Percentiles rank a stretch among this genome's conserved stretches.
phyloP scores from a whole-genome alignment of 2,888 invertebrate genomes.

The Lutraria lutraria region DNA sequence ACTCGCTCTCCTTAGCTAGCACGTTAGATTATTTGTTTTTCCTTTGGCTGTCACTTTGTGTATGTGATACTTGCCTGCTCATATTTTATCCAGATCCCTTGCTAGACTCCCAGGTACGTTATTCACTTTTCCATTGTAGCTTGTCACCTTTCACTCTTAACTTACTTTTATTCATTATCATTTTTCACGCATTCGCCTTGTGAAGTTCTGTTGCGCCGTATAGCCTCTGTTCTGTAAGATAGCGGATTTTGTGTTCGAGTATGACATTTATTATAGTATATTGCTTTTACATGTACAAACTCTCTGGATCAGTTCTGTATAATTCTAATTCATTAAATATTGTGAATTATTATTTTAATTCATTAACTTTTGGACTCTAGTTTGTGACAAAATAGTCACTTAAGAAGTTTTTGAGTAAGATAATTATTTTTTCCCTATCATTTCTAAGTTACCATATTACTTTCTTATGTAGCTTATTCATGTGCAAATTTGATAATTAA shows the following conservation, averaged over 20 bases:
- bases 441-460: constrained; percentile 10
- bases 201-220: constrained; percentile 35
- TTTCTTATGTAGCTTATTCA: constrained; percentile 34
- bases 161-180: constrained; percentile 70
- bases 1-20: constrained; percentile 73
- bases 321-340: neutral
- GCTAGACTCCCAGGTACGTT: constrained; percentile 82
- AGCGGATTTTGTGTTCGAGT: constrained; percentile 33
- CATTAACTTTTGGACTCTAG: constrained; percentile 15
- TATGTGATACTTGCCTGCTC: constrained; percentile 76
- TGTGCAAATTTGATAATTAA: constrained; percentile 35
- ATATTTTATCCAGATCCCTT: constrained; percentile 79
- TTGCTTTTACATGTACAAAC: constrained; percentile 38
- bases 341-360: constrained; percentile 2
- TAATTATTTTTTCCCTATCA: neutral
- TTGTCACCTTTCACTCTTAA: constrained; percentile 73
- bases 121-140: constrained; percentile 78
- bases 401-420: constrained; percentile 1
- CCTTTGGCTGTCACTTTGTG: constrained; percentile 77
- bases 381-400: constrained; percentile 23
- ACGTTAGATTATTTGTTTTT: constrained; percentile 76
- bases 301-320: constrained; percentile 10
- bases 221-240: constrained; percentile 30
- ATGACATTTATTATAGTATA: constrained; percentile 47
- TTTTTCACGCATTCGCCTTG: constrained; percentile 56